Evolutionary conservation across 2,888 invertebrate species (phyloP).

Genomic region (Drosophila eohydei): DNA sequence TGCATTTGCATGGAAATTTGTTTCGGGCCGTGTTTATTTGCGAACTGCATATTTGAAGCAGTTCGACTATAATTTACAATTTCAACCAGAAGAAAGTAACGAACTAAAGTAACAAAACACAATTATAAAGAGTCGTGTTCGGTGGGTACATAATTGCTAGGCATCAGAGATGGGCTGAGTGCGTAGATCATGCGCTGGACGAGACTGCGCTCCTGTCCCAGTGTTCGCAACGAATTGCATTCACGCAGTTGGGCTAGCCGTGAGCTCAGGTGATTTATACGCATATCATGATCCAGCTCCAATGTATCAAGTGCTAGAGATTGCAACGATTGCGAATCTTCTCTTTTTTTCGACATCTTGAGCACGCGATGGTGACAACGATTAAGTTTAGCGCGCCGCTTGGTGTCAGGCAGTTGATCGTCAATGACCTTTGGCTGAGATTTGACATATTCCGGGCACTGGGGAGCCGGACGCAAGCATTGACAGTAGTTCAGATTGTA

Average conservation of each 20-base stretch:
- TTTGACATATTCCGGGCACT: slow-evolving; percentile 8
- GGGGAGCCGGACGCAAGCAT: slow-evolving; percentile 52
- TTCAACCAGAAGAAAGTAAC: background rate
- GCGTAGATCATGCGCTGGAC: slow-evolving; percentile 46
- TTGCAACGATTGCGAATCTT: rapidly evolving
- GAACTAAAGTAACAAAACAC: background rate
- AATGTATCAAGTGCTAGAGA: background rate
- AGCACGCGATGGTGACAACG: slow-evolving; percentile 45
- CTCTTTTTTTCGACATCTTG: slow-evolving; percentile 19
- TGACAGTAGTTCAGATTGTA: slow-evolving; percentile 74
- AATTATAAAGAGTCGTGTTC: background rate
- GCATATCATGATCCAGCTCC: slow-evolving; percentile 29
- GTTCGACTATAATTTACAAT: slow-evolving; percentile 8
- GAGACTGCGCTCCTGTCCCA: slow-evolving; percentile 1
- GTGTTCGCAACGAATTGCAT: rapidly evolving
- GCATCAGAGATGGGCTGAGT: slow-evolving; percentile 40
- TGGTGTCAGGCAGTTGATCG: background rate
- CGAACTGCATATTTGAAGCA: slow-evolving; percentile 10
- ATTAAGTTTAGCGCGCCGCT: slow-evolving; percentile 28
- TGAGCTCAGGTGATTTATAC: slow-evolving; percentile 31
- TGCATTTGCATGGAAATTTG: slow-evolving; percentile 36
- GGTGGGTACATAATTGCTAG: background rate
- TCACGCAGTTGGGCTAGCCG: slow-evolving; percentile 19
- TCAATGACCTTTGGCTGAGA: background rate
- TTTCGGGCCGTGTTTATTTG: slow-evolving; percentile 21